A percentile compares a stretch with the other conserved stretches of the same genome.
phyloP scores from a whole-genome alignment of 2,113 vertebrate genomes.

The Noctilio leporinus region DNA sequence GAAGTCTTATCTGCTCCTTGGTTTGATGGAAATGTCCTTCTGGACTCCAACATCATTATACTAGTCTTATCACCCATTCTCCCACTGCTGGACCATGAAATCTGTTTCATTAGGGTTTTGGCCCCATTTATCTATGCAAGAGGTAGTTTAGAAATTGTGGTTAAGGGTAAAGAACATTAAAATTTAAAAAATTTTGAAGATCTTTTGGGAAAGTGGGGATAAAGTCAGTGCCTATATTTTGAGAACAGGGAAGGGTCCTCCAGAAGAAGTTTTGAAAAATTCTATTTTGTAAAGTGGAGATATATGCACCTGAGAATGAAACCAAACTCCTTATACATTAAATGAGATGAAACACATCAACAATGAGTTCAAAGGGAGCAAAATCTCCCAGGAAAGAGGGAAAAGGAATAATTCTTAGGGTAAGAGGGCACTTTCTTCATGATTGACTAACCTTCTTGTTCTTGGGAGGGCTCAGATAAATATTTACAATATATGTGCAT shows the following conservation, averaged over 20 bases:
- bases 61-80: neutral
- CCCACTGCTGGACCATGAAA: neutral
- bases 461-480: neutral
- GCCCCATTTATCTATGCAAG: neutral
- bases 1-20: neutral
- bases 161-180: neutral
- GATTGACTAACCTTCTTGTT: neutral
- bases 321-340: neutral
- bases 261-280: neutral
- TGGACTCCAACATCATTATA: neutral
- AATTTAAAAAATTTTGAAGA: constrained; percentile 1
- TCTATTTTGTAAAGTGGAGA: neutral
- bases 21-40: neutral
- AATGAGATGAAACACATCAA: neutral
- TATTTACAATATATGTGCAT: neutral
- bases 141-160: neutral
- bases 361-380: neutral
- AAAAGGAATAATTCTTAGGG: neutral
- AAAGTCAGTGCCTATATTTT: neutral
- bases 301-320: neutral
- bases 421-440: neutral
- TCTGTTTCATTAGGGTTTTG: neutral
- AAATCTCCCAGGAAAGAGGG: neutral
- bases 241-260: neutral
- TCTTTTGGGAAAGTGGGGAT: neutral